phyloP scores from a whole-genome alignment of 2,113 vertebrate genomes.

The Petromus typicus region DNA sequence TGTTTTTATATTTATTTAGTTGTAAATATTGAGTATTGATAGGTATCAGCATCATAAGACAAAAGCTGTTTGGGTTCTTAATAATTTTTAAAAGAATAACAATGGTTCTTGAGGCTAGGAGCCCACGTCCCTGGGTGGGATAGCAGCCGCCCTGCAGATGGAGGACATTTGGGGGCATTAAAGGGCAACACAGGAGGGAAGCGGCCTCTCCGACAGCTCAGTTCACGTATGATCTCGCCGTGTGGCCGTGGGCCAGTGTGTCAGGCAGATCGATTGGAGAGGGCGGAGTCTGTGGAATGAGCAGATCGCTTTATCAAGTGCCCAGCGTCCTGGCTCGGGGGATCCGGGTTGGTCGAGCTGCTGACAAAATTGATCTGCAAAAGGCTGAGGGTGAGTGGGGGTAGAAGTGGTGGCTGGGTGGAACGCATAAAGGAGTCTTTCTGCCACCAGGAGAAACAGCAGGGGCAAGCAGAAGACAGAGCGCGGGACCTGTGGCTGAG shows the following conservation, averaged over 20 bases:
- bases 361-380: not conserved
- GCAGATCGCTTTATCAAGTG: slow-evolving; percentile 27
- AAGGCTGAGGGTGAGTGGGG: not conserved
- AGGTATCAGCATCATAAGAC: not conserved
- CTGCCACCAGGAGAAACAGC: not conserved
- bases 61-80: not conserved
- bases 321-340: not conserved
- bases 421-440: not conserved
- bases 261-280: not conserved
- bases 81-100: not conserved
- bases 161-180: not conserved
- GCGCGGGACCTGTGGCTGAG: not conserved
- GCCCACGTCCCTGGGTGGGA: not conserved
- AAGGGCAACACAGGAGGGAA: not conserved
- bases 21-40: not conserved
- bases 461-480: not conserved
- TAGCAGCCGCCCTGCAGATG: not conserved
- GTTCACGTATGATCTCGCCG: too few species aligned
- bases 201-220: not conserved
- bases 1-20: not conserved
- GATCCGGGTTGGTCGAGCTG: not conserved
- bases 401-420: not conserved
- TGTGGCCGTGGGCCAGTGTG: not conserved
- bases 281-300: slow-evolving; percentile 21
- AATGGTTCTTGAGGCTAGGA: not conserved